Base-by-base conservation (phyloP, 2,113 vertebrate species). In the Theristicus caerulescens region DNA sequence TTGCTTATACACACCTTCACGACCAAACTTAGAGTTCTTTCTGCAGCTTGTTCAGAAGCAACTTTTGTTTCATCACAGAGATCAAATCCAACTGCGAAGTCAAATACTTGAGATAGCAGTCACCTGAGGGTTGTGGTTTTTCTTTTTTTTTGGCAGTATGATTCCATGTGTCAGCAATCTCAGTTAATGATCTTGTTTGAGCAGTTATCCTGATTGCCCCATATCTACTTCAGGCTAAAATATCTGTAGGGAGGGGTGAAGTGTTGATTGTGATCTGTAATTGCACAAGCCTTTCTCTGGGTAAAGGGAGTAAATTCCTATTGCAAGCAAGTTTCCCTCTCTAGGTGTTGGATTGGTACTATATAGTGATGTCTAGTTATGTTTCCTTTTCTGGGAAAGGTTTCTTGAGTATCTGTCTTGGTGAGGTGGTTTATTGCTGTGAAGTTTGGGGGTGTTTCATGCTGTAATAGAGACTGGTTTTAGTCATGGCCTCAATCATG, bases 1-100 rank as follows among this genome's bases (percentile, higher is more conserved):
- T 6, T 27, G 0, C 7, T 57, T 10, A 24, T 2, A 54, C 1
- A 16, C 7, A 52, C 9, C 4, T 44, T 52, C 40, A 24, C 0
- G 2, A 22, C 16, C 16, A 54, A 49, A 51, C 15, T 16, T 11
- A 13, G 3, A 65, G 4, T 2, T 52, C 38, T 65, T 82, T 16
- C 46, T 44, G 2, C 7, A 57, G 9, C 25, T 55, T 58, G 6
- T 14, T 70, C 44, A 2, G 42, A 52, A 46, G 20, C 12, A 55
- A 46, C 5, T 16, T 59, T 44, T 65, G 6, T 27, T 78, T 65
- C 25, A 85, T 40, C 64, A 27, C 24, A 66, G 25, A 76, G 15
- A 93, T 44, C 42, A 87, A 90, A 70, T 16, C 14, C 55, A 92
- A 18, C 73, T 77, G 59, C 65, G 11, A 54, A 62, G 9, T 8